phyloP scores from a whole-genome alignment of 2,888 invertebrate species.

The Parnassius glacialis region DNA sequence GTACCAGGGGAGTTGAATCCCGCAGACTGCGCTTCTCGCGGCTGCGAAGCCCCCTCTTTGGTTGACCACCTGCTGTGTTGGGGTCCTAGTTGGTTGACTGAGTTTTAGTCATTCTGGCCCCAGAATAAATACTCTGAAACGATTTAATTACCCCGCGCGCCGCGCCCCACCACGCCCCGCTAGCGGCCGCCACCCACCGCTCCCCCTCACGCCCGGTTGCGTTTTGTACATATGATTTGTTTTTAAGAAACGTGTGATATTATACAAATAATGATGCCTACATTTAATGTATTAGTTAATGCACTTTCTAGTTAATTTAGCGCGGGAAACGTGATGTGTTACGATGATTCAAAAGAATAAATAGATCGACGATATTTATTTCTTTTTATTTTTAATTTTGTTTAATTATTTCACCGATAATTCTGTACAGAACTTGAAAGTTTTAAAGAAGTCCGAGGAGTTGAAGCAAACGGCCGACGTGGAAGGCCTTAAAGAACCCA shows the following conservation, averaged over 20 bases:
- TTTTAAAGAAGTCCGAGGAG: not conserved
- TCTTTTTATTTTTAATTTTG: conserved; percentile 7
- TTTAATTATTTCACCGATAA: conserved; percentile 8
- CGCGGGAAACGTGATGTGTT: not conserved
- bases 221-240: conserved; percentile 19
- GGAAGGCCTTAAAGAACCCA: not conserved
- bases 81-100: too few relatives aligned
- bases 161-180: not conserved
- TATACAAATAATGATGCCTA: conserved; percentile 24
- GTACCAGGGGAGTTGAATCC: too few relatives aligned
- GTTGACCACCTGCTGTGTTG: too few relatives aligned
- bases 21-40: too few relatives aligned
- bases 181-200: not conserved
- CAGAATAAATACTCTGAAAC: too few relatives aligned
- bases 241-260: conserved; percentile 25
- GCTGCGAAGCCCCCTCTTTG: too few relatives aligned
- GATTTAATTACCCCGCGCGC: too few relatives aligned
- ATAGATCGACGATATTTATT: conserved; percentile 18
- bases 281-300: conserved; percentile 25
- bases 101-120: too few relatives aligned
- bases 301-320: conserved; percentile 22
- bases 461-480: not conserved
- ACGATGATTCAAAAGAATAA: not conserved
- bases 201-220: conserved; percentile 8
- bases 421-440: conserved; percentile 7